Evolutionary conservation across 2,888 invertebrate species (phyloP), one percentile per base, ranked within the genome.

Genomic region (Arenicola marina): DNA sequence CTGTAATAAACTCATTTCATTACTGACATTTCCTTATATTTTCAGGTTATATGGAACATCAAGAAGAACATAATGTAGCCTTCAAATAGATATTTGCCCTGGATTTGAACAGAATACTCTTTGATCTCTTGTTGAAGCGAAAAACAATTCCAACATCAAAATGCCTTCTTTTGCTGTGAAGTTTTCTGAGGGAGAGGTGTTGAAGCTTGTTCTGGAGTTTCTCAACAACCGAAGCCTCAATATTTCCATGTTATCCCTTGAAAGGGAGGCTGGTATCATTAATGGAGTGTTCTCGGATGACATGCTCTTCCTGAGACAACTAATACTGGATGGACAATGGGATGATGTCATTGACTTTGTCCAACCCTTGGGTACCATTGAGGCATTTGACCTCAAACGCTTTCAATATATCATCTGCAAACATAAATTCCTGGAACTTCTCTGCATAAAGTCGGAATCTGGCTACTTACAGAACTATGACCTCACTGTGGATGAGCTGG

Each of bases 261-360:
- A 97, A 85, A 88, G 96, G 56, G 97, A 97, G 85, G 93, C 95
- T 0, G 96, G 96, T 56, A 91, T 82, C 0, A 81, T 83, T 56
- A 83, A 83, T 73, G 81, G 83, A 29, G 64, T 95, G 68, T 95
- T 89, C 83, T 93, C 94, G 18, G 95, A 96, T 84, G 97, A 97
- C 84, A 90, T 95, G 44, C 87, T 97, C 53, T 97, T 97, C 84
- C 87, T 97, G 26, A 88, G 96, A 24, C 95, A 96, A 84, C 88
- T 97, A 58, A 95, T 97, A 72, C 88, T 97, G 59, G 97, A 97
- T 83, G 97, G 97, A 24, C 95, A 96, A 85, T 97, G 97, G 97
- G 96, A 97, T 84, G 95, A 96, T 83, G 95, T 93, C 0, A 86
- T 95, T 65, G 95, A 96, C 82, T 97, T 97, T 84, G 92, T 96